Base-by-base conservation (phyloP, 2,888 invertebrate genomes). In the Ophioninae sp. region DNA sequence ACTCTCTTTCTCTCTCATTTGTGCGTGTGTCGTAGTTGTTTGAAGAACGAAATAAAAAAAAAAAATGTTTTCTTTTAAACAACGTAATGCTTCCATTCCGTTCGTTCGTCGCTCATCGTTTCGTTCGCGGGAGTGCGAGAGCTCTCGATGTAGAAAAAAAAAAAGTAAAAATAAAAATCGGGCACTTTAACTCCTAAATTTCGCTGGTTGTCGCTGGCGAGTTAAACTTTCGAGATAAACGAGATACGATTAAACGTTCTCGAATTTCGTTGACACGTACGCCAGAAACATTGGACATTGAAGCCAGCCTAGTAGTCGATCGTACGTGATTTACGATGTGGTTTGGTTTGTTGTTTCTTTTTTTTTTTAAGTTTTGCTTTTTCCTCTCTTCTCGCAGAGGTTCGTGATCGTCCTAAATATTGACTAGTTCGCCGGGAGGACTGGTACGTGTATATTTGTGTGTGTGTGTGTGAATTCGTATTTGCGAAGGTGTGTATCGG, bases 21-120 rank as follows among this genome's bases (percentile, higher is more conserved):
- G 79, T 72, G 72, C 83, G 79, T 87, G 80, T 82, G 82, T 85
- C 85, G 79, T 82, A 86, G 84, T 84, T 72, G 39, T 74, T 56
- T 59, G 7, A 74, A 65, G 68, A 64, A 20, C 61, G 61, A 61
- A 61, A 74, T 41, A 74, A 50, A 37, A 73, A 73, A 20, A n/a
- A n/a, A n/a, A n/a, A n/a, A n/a, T n/a, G n/a, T n/a, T n/a, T n/a
- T n/a, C n/a, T n/a, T n/a, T n/a, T n/a, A n/a, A n/a, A n/a, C n/a
- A n/a, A 73, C 23, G n/a, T 57, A 21, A 41, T 74, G 37, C 37
- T 72, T 72, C 65, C 23, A 57, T 37, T 62, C 50, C 44, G 21
- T 30, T 68, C 8, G 23, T 70, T 76, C 37, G 23, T 74, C 30
- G 37, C 44, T 59, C 74, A 39, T 70, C 56, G 41, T 82, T 68